phyloP scores from a whole-genome alignment of 2,888 invertebrate genomes.

The Drosophila melanocephala region DNA sequence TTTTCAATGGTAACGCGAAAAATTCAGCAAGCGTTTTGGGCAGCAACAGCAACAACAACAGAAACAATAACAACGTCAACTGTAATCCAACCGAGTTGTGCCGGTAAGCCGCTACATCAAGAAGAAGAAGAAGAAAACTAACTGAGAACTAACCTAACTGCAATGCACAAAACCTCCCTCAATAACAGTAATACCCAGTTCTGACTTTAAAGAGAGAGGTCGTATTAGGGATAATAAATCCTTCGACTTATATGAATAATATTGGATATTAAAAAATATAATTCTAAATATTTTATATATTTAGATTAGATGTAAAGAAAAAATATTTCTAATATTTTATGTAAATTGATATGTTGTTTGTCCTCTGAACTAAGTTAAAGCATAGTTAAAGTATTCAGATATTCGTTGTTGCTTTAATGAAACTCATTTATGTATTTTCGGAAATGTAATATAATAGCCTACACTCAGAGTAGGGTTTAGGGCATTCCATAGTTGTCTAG shows the following conservation, averaged over 20 bases:
- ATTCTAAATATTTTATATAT: background rate
- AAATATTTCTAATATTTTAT: background rate
- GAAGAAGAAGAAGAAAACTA: background rate
- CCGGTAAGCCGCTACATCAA: constrained; percentile 8
- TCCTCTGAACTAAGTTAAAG: background rate
- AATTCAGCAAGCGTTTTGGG: constrained; percentile 50
- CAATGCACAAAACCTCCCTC: too few relatives aligned
- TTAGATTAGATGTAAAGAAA: background rate
- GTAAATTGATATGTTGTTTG: background rate
- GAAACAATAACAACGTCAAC: constrained; percentile 23
- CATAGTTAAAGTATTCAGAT: background rate
- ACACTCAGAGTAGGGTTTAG: constrained; percentile 8
- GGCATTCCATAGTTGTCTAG: constrained; percentile 36
- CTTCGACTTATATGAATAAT: background rate
- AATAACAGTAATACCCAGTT: background rate
- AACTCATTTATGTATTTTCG: background rate
- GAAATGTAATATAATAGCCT: background rate
- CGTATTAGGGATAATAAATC: background rate
- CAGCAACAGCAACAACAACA: constrained; percentile 34
- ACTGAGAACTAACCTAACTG: background rate
- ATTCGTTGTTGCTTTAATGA: background rate
- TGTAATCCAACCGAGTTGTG: constrained; percentile 19
- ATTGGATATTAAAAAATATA: background rate
- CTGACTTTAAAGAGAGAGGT: background rate
- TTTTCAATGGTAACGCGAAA: constrained; percentile 42